These are phyloP conservation scores for Trachelus tabidus DNA, from an alignment of 2,888 invertebrate species.

Conservation along the genomic window DNA sequence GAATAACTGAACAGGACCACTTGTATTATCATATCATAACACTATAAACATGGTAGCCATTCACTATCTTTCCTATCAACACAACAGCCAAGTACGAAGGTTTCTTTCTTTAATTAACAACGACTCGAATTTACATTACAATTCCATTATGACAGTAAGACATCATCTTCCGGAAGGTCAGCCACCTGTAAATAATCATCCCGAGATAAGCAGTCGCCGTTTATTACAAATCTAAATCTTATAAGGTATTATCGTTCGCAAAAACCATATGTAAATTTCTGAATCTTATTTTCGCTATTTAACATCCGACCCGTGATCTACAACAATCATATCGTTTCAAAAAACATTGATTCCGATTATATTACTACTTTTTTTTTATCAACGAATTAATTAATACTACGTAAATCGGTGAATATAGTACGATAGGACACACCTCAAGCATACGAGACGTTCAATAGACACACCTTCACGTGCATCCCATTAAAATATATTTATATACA, in stretches of 20 bases:
- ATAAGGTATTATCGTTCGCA: neutral
- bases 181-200: neutral
- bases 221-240: neutral
- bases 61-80: neutral
- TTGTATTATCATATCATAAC: neutral
- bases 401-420: neutral
- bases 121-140: neutral
- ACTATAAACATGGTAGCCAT: neutral
- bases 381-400: neutral
- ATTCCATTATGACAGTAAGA: neutral
- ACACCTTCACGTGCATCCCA: neutral
- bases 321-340: neutral
- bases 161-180: neutral
- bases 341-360: neutral
- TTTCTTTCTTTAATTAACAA: neutral
- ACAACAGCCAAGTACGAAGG: neutral
- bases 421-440: neutral
- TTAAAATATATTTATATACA: neutral
- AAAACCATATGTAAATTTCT: neutral
- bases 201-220: neutral
- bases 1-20: neutral
- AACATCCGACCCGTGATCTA: neutral
- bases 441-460: neutral
- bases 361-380: neutral
- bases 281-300: neutral